Conservation (phyloP, 2,888 invertebrate species). For the Ferrisia virgata region DNA sequence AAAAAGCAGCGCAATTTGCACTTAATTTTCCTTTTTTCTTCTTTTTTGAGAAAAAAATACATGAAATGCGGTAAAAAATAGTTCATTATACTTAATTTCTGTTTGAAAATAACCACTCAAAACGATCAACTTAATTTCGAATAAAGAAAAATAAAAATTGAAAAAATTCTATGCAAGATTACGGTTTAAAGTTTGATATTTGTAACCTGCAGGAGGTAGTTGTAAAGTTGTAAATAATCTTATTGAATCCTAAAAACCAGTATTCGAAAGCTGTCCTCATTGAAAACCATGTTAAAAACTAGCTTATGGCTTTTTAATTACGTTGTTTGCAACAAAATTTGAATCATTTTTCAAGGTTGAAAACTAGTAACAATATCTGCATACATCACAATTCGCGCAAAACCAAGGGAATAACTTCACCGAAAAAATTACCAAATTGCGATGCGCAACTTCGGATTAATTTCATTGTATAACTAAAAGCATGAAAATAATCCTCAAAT, state of each 20-base stretch:
- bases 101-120: no score
- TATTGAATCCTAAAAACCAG: neutral
- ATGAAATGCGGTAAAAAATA: no score
- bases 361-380: neutral
- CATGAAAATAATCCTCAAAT: neutral
- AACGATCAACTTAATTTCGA: no score
- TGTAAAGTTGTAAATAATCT: no score
- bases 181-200: no score
- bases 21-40: neutral
- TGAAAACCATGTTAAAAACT: constrained; percentile 2
- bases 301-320: constrained; percentile 7
- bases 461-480: no score
- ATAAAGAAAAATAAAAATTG: no score
- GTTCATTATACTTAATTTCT: no score
- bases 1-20: neutral
- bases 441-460: no score
- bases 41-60: no score
- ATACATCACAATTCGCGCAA: neutral
- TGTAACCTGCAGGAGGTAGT: no score
- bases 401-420: neutral
- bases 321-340: constrained; percentile 19
- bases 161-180: no score
- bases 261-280: neutral
- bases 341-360: neutral
- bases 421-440: neutral